These are phyloP conservation scores for Apaloderma vittatum DNA, from an alignment of 2,113 vertebrate species.

Conservation along the genomic window DNA sequence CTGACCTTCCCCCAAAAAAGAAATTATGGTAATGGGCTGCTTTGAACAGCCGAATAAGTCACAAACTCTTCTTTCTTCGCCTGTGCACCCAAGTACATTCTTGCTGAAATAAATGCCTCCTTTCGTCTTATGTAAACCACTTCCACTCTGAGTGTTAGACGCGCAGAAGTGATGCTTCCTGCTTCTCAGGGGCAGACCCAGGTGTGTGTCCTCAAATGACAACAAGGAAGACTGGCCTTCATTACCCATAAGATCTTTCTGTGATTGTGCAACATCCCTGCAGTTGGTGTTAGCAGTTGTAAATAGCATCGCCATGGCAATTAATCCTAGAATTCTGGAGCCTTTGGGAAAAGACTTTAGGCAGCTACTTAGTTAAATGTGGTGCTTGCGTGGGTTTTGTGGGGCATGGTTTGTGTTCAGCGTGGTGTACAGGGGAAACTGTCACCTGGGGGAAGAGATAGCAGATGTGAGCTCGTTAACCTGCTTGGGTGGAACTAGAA, in stretches of 20 bases:
- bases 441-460: background rate
- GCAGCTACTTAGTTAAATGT: background rate
- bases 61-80: background rate
- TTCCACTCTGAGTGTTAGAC: background rate
- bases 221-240: background rate
- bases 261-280: background rate
- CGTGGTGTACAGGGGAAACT: background rate
- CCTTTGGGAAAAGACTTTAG: constrained; percentile 20
- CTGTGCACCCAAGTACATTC: accelerated
- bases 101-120: background rate
- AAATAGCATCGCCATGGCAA: constrained; percentile 13
- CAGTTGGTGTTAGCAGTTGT: constrained; percentile 26
- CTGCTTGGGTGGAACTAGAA: background rate
- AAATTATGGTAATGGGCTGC: background rate
- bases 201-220: accelerated
- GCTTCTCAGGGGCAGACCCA: background rate
- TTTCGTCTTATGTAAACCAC: background rate
- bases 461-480: background rate
- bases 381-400: background rate
- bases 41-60: background rate
- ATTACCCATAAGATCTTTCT: background rate
- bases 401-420: accelerated
- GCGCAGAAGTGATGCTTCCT: background rate
- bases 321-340: constrained; percentile 43
- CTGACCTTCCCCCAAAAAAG: background rate